Evolutionary conservation across 2,113 vertebrate species (phyloP).

Genomic region (Odontophorus gujanensis): DNA sequence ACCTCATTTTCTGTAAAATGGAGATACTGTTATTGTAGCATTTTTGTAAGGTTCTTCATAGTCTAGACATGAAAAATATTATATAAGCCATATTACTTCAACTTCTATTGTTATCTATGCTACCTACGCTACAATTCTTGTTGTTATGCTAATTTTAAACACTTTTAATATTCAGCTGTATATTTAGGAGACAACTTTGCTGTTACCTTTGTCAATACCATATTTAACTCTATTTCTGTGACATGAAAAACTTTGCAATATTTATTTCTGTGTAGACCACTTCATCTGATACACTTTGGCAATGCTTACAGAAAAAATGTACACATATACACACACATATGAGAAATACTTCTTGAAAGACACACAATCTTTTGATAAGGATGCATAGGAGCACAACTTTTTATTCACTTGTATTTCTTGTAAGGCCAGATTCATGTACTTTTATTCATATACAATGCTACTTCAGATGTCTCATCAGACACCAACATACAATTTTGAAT

Average conservation of each 20-base stretch:
- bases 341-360: background rate
- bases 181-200: background rate
- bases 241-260: background rate
- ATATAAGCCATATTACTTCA: background rate
- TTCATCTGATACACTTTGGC: background rate
- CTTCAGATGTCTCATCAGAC: conserved; percentile 10
- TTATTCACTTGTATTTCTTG: background rate
- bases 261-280: background rate
- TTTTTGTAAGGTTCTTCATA: background rate
- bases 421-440: background rate
- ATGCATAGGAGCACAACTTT: background rate
- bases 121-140: background rate
- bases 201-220: background rate
- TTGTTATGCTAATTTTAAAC: background rate
- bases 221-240: conserved; percentile 10
- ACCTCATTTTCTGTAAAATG: background rate
- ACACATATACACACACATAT: background rate
- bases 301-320: background rate
- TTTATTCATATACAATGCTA: background rate
- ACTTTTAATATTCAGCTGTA: background rate
- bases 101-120: background rate
- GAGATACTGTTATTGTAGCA: background rate
- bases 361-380: background rate
- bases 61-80: background rate
- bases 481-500: conserved; percentile 16